Evolutionary conservation across 2,888 invertebrate species (phyloP).

Genomic region (Phaonia tiefii): DNA sequence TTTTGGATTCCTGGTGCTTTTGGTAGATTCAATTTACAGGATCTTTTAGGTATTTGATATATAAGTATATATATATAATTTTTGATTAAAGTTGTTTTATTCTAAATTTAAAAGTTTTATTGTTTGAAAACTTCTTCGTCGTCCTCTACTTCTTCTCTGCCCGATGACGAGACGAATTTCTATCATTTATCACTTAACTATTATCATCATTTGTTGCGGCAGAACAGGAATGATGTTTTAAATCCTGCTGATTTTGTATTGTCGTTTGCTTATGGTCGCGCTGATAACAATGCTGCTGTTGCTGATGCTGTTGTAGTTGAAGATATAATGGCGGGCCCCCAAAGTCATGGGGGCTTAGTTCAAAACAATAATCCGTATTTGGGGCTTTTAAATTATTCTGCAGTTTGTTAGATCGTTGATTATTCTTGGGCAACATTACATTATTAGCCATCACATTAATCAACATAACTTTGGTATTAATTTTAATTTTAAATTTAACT

Average conservation of each 20-base stretch:
- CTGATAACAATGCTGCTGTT: conserved; percentile 42
- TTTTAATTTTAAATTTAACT: conserved; percentile 56
- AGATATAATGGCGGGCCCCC: conserved; percentile 78
- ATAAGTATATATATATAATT: too few relatives aligned
- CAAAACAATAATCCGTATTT: conserved; percentile 74
- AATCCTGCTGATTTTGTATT: neutral
- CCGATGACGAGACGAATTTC: conserved; percentile 19
- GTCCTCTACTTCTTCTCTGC: conserved; percentile 42
- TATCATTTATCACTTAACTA: conserved; percentile 70
- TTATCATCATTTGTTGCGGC: conserved; percentile 70
- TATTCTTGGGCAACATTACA: conserved; percentile 74
- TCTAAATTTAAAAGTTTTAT: conserved; percentile 41
- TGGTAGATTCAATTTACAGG: conserved; percentile 56
- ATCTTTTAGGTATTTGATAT: too few relatives aligned
- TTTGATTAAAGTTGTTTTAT: too few relatives aligned
- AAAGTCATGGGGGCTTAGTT: conserved; percentile 80
- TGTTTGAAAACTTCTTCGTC: conserved; percentile 54
- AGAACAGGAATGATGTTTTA: conserved; percentile 19
- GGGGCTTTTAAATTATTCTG: conserved; percentile 70
- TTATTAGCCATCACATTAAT: conserved; percentile 80
- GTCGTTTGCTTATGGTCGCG: conserved; percentile 11
- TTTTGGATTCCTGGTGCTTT: too few relatives aligned
- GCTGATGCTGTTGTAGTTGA: conserved; percentile 55
- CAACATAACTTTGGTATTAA: conserved; percentile 77
- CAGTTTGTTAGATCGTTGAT: conserved; percentile 59